These are phyloP conservation scores for Trissolcus brochymenae DNA, from an alignment of 2,888 invertebrate species.

Conservation along the genomic window DNA sequence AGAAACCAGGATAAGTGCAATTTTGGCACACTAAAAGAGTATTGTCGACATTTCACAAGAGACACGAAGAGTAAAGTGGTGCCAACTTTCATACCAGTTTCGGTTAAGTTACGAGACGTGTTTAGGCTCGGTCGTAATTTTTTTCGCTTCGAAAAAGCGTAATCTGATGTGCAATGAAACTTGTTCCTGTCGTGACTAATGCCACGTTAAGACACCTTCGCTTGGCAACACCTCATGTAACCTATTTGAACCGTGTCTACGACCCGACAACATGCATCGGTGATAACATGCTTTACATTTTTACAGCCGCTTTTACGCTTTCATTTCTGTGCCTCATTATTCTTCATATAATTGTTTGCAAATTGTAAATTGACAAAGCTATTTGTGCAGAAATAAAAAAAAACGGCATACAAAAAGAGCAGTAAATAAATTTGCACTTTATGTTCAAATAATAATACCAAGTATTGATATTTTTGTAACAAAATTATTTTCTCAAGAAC, in stretches of 20 bases:
- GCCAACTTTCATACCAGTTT: slow-evolving; percentile 28
- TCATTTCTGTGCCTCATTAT: slow-evolving; percentile 11
- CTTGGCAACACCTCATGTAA: slow-evolving; percentile 42
- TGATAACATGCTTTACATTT: slow-evolving; percentile 33
- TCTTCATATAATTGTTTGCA: slow-evolving; percentile 23
- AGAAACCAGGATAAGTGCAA: slow-evolving; percentile 45
- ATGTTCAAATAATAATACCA: too few relatives aligned
- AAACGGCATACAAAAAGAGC: not conserved
- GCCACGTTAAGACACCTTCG: slow-evolving; percentile 37
- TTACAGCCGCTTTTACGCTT: slow-evolving; percentile 28
- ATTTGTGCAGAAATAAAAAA: not conserved
- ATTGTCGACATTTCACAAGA: slow-evolving; percentile 30
- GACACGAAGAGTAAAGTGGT: slow-evolving; percentile 19
- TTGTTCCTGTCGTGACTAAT: slow-evolving; percentile 38
- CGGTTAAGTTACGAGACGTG: slow-evolving; percentile 20
- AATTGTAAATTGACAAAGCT: slow-evolving; percentile 5
- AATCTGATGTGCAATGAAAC: slow-evolving; percentile 44
- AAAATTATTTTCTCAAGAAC: not conserved
- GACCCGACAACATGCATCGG: slow-evolving; percentile 29
- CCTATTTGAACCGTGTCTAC: slow-evolving; percentile 16
- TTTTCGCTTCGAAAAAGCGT: slow-evolving; percentile 28
- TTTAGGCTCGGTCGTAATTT: slow-evolving; percentile 34
- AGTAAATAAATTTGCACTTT: not conserved
- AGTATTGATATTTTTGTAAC: not conserved
- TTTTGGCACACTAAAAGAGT: slow-evolving; percentile 37